Conservation (phyloP, 2,888 invertebrate species). For the Escarpia spicata region DNA sequence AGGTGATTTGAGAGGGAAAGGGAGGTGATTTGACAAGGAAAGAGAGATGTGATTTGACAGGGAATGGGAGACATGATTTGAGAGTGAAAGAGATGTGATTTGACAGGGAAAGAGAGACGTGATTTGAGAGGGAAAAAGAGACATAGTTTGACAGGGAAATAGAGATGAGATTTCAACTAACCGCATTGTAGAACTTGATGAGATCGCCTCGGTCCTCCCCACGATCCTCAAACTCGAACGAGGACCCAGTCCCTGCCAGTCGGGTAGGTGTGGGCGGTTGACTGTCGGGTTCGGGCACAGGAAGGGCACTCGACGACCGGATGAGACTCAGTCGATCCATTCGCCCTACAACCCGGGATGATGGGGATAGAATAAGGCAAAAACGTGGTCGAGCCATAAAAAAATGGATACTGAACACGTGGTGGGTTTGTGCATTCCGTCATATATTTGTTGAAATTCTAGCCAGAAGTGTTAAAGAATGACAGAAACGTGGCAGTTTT, state of each 20-base stretch:
- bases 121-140: background rate
- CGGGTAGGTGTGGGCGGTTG: slow-evolving; percentile 72
- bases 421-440: too few relatives aligned
- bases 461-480: too few relatives aligned
- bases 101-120: too few relatives aligned
- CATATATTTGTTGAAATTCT: too few relatives aligned
- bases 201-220: slow-evolving; percentile 81
- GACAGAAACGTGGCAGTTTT: too few relatives aligned
- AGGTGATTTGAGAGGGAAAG: too few relatives aligned
- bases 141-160: background rate
- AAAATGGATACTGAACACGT: too few relatives aligned
- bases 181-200: slow-evolving; percentile 89
- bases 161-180: slow-evolving; percentile 41
- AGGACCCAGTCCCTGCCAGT: slow-evolving; percentile 69
- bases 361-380: background rate
- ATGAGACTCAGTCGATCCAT: slow-evolving; percentile 54
- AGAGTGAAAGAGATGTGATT: too few relatives aligned
- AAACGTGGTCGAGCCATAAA: too few relatives aligned
- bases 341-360: slow-evolving; percentile 40
- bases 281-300: slow-evolving; percentile 66
- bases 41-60: too few relatives aligned
- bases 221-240: slow-evolving; percentile 57
- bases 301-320: slow-evolving; percentile 67
- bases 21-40: too few relatives aligned
- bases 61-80: too few relatives aligned